These are phyloP conservation scores for Oncorhynchus mykiss DNA, from an alignment of 2,113 vertebrate species.

Conservation along the genomic window DNA sequence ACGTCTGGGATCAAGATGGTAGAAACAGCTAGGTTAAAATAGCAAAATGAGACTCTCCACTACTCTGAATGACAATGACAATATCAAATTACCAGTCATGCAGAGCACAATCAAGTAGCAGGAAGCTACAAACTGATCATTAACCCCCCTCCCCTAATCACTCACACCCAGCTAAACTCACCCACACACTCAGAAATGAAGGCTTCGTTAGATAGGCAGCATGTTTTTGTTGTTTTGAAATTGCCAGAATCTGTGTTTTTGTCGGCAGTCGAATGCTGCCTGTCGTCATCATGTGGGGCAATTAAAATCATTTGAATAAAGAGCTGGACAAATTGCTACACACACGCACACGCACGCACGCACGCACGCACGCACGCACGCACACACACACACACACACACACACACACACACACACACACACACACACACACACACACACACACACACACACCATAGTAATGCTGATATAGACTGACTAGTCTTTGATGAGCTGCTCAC, in stretches of 20 bases:
- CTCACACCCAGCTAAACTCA: neutral
- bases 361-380: neutral
- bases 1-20: neutral
- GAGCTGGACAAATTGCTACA: neutral
- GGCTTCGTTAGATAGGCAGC: neutral
- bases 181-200: neutral
- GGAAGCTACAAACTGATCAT: constrained; percentile 44
- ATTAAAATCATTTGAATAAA: neutral
- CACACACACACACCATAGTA: neutral
- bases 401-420: neutral
- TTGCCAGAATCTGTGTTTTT: neutral
- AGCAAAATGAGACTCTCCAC: neutral
- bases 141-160: constrained; percentile 17
- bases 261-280: neutral
- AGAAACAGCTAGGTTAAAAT: neutral
- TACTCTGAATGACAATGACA: constrained; percentile 36
- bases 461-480: neutral
- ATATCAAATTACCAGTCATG: constrained; percentile 28
- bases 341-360: neutral
- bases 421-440: neutral
- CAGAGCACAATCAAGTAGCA: neutral
- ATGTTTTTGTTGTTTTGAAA: no score
- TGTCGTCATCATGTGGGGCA: neutral
- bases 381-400: neutral
- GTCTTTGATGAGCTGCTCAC: neutral